These are phyloP conservation scores for Selenia dentaria DNA, from an alignment of 2,888 invertebrate species.

Conservation along the genomic window DNA sequence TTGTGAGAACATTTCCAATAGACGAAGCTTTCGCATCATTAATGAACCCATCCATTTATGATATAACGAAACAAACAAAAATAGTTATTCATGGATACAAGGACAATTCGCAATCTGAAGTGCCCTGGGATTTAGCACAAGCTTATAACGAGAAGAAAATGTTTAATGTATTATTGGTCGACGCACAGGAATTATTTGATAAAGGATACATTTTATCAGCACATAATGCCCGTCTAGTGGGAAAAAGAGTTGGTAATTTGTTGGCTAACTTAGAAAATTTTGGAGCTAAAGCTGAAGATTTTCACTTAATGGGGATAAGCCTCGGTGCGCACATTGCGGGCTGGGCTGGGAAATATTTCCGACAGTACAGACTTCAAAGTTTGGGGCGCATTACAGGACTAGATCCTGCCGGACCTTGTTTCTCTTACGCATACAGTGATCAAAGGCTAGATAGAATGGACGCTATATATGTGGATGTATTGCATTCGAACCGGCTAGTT, in stretches of 20 bases:
- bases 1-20: conserved; percentile 58
- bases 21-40: conserved; percentile 64
- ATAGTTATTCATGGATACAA: conserved; percentile 77
- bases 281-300: conserved; percentile 71
- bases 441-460: conserved; percentile 73
- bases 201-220: conserved; percentile 73
- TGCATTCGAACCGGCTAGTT: conserved; percentile 74
- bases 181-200: conserved; percentile 73
- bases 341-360: conserved; percentile 76
- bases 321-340: conserved; percentile 85
- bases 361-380: conserved; percentile 60
- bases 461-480: conserved; percentile 72
- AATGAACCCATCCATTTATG: conserved; percentile 60
- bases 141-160: conserved; percentile 73
- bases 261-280: conserved; percentile 74
- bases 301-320: conserved; percentile 85
- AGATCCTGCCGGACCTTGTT: conserved; percentile 80
- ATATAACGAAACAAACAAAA: conserved; percentile 76
- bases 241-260: conserved; percentile 79
- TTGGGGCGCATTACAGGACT: conserved; percentile 77
- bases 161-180: conserved; percentile 75
- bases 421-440: conserved; percentile 67
- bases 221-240: conserved; percentile 74
- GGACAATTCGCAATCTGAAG: conserved; percentile 71
- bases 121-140: conserved; percentile 68